phyloP scores from a whole-genome alignment of 2,113 vertebrate genomes.

The Pandion haliaetus region DNA sequence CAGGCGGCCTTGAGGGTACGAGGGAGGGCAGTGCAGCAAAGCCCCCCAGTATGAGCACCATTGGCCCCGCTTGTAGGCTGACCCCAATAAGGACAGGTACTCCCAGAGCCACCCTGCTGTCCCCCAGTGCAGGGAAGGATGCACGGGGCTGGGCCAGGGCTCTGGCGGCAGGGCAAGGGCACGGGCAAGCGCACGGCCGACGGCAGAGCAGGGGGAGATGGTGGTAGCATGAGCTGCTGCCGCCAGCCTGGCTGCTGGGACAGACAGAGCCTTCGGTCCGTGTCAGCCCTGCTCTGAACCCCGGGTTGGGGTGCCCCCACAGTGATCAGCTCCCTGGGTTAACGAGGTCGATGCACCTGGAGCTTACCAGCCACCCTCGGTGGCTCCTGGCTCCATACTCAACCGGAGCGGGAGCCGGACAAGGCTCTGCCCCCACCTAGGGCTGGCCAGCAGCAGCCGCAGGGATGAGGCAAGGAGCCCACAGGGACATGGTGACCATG shows the following conservation, averaged over 20 bases:
- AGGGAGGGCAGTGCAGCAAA: neutral
- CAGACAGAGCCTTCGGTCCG: neutral
- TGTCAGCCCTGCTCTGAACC: fast-evolving
- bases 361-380: neutral
- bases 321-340: fast-evolving
- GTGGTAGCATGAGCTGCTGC: fast-evolving
- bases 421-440: fast-evolving
- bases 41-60: neutral
- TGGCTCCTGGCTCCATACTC: neutral
- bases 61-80: neutral
- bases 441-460: neutral
- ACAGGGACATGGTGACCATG: fast-evolving
- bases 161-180: neutral
- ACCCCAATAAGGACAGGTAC: neutral
- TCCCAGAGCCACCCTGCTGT: neutral
- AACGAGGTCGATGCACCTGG: fast-evolving
- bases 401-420: fast-evolving
- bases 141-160: fast-evolving
- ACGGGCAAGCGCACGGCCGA: neutral
- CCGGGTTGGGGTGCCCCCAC: neutral
- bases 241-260: neutral
- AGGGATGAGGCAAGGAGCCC: neutral
- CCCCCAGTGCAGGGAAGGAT: fast-evolving
- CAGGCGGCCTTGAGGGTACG: fast-evolving
- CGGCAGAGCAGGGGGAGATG: neutral